phyloP scores from a whole-genome alignment of 2,797 vertebrate genomes.

The Meriones psammophilus region DNA sequence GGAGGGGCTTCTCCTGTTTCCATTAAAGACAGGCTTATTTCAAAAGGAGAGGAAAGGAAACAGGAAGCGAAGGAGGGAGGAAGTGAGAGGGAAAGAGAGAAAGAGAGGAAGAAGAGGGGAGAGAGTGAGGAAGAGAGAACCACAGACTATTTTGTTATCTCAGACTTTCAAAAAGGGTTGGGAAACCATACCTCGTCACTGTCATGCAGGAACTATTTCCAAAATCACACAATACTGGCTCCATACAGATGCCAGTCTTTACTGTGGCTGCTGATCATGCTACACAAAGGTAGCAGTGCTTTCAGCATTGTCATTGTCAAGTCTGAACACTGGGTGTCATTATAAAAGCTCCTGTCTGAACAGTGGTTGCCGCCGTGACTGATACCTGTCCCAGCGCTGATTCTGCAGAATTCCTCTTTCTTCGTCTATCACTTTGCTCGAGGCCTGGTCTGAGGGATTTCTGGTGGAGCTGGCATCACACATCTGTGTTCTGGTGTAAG shows the following conservation, averaged over 20 bases:
- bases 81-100: neutral
- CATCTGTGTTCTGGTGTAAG: neutral
- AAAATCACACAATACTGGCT: neutral
- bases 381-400: neutral
- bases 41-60: neutral
- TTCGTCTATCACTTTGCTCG: conserved; percentile 16
- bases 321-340: neutral
- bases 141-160: conserved; percentile 39
- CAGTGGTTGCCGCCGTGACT: neutral
- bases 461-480: neutral
- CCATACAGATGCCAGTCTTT: neutral
- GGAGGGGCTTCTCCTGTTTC: neutral
- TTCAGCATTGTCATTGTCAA: neutral
- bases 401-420: neutral
- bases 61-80: fast-evolving
- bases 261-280: neutral
- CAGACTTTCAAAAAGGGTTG: neutral
- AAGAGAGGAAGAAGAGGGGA: neutral
- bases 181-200: conserved; percentile 24
- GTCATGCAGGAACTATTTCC: conserved; percentile 4
- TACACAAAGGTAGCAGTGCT: neutral
- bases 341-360: neutral
- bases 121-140: too few relatives aligned
- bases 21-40: conserved; percentile 60
- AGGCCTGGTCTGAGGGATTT: neutral